Percentiles rank a stretch among this genome's conserved stretches.
Evolutionary conservation across 2,113 vertebrate species (phyloP).

Genomic region (Amblyopsis rosae): DNA sequence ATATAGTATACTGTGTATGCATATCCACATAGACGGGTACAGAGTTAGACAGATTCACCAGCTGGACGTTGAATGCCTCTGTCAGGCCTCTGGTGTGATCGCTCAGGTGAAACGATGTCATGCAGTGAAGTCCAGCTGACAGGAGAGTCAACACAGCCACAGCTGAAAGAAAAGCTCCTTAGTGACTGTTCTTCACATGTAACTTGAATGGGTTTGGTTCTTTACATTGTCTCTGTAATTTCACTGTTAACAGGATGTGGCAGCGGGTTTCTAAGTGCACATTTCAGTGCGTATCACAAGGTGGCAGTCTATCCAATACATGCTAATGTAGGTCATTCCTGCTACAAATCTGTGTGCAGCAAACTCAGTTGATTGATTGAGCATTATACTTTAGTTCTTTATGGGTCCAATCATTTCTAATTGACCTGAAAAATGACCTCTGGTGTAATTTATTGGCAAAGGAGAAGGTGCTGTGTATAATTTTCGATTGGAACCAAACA

Average conservation of each 20-base stretch:
- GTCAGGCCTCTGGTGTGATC: slow-evolving; percentile 48
- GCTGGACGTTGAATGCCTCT: slow-evolving; percentile 21
- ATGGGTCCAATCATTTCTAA: too few species aligned
- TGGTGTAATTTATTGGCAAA: too few species aligned
- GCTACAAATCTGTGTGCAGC: neutral
- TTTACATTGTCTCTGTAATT: neutral
- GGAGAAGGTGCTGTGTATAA: too few species aligned
- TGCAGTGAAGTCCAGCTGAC: slow-evolving; percentile 39
- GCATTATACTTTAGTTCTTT: too few species aligned
- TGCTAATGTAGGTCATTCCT: slow-evolving; percentile 4
- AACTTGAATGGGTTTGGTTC: slow-evolving; percentile 2
- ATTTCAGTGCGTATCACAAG: slow-evolving; percentile 61
- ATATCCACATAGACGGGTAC: too few species aligned
- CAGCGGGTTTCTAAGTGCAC: slow-evolving; percentile 30
- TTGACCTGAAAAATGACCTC: too few species aligned
- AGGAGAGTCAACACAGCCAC: slow-evolving; percentile 10
- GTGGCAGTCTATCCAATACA: slow-evolving; percentile 63
- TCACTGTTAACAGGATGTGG: neutral
- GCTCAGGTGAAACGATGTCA: slow-evolving; percentile 18
- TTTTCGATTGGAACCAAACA: too few species aligned
- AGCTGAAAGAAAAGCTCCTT: slow-evolving; percentile 7
- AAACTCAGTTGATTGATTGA: neutral
- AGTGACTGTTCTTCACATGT: slow-evolving; percentile 14
- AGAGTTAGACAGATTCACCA: too few species aligned
- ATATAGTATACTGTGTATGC: too few species aligned